Conservation (phyloP, 2,797 vertebrate species). For the Sebastes miniatus region DNA sequence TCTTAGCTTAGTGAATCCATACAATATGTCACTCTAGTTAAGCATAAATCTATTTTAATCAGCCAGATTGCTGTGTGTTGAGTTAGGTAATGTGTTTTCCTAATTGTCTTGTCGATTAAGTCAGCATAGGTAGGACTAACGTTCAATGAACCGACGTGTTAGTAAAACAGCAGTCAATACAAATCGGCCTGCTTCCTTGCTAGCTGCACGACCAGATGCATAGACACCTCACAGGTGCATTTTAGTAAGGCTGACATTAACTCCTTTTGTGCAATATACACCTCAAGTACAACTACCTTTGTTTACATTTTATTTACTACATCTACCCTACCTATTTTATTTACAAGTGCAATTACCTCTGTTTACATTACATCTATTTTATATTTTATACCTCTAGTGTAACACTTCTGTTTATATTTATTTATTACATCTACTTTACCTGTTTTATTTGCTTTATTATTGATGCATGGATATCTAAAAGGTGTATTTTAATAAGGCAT, state of each 20-base stretch:
- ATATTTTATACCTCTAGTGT: no score
- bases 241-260: not conserved
- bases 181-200: not conserved
- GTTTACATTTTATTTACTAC: no score
- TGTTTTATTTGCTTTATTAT: no score
- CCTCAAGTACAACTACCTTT: no score
- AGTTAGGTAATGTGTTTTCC: not conserved
- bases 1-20: slow-evolving; percentile 33
- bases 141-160: not conserved
- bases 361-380: no score
- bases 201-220: not conserved
- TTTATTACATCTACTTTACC: no score
- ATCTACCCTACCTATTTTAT: no score
- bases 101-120: not conserved
- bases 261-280: not conserved
- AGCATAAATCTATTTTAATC: not conserved
- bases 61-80: not conserved
- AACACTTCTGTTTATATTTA: no score
- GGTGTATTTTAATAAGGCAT: no score
- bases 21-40: slow-evolving; percentile 1
- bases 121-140: not conserved
- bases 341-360: no score
- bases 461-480: not conserved
- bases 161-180: not conserved
- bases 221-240: no score